phyloP scores from a whole-genome alignment of 1,140 invertebrate species.

The Tetraneura akinire region DNA sequence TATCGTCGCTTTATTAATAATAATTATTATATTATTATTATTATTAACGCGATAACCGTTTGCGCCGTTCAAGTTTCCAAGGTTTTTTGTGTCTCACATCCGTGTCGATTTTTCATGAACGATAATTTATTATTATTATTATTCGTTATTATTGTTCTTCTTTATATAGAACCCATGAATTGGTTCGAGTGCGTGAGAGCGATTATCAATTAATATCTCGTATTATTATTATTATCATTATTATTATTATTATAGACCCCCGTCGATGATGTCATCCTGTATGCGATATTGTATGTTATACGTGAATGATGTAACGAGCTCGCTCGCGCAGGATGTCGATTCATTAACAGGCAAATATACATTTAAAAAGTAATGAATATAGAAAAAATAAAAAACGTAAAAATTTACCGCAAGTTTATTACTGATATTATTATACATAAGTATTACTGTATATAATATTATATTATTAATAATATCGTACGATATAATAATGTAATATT shows the following conservation, averaged over 20 bases:
- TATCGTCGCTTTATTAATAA: too few species aligned
- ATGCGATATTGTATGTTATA: too few species aligned
- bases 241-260: too few species aligned
- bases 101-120: conserved; percentile 25
- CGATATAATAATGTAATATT: too few species aligned
- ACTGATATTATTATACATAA: too few species aligned
- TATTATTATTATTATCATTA: too few species aligned
- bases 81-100: not conserved
- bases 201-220: conserved; percentile 46
- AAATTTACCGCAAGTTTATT: conserved; percentile 23
- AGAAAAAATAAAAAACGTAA: conserved; percentile 15
- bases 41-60: too few species aligned
- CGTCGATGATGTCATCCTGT: conserved; percentile 48
- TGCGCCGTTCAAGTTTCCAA: too few species aligned
- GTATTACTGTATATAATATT: too few species aligned
- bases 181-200: conserved; percentile 47
- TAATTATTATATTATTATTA: too few species aligned
- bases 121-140: conserved; percentile 20
- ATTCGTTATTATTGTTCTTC: conserved; percentile 27
- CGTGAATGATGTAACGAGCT: conserved; percentile 44
- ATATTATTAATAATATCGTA: too few species aligned
- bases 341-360: conserved; percentile 38
- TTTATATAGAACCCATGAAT: conserved; percentile 43
- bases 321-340: conserved; percentile 43
- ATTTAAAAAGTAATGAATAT: not conserved